Base-by-base conservation (phyloP, 1,140 invertebrate species). In the Anagrus nilaparvatae region DNA sequence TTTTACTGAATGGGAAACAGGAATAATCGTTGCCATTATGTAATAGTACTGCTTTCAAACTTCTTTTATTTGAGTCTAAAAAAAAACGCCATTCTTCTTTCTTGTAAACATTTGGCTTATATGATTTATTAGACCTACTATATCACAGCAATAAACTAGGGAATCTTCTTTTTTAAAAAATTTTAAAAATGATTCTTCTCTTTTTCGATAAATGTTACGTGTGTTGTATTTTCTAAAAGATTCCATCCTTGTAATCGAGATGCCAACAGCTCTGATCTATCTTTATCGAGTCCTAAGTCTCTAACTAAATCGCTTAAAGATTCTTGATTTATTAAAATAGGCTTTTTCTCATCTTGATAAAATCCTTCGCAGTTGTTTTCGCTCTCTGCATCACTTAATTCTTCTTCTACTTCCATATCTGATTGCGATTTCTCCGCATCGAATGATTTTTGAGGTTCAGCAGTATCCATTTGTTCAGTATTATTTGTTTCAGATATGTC, bases 11-110 rank as follows among this genome's bases (percentile, higher is more conserved):
- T 58, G 52, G 23, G 47, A 51, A 46, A 56, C 48, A 24, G 52
- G 55, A 52, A 49, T 50, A 53, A 52, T 52, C 48, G 40, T 66
- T 67, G 5, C 44, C 56, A 49, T 59, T 63, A 39, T 65, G 51
- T 20, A 63, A 42, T 32, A 61, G 46, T 28, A 65, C 52, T 49
- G 54, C 58, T 51, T 64, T 61, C 35, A 59, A 48, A 48, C 53
- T 62, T 44, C 40, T 45, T 51, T 56, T 58, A 14, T 51, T 17
- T 17, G 16, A 32, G 18, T 32, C 30, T 17, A 61, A 56, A 41
- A 59, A 61, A 32, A 32, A 13, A 7, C 16, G 16, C 12, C 30
- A 25, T 25, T 53, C 40, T 18, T 19, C 28, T 16, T 36, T 12
- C 27, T 40, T 20, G 29, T 46, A 46, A 9, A 17, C n/a, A 27